A percentile compares a stretch with the other conserved stretches of the same genome.
Conservation (phyloP, 2,113 vertebrate genomes). For the Oryzias celebensis region DNA sequence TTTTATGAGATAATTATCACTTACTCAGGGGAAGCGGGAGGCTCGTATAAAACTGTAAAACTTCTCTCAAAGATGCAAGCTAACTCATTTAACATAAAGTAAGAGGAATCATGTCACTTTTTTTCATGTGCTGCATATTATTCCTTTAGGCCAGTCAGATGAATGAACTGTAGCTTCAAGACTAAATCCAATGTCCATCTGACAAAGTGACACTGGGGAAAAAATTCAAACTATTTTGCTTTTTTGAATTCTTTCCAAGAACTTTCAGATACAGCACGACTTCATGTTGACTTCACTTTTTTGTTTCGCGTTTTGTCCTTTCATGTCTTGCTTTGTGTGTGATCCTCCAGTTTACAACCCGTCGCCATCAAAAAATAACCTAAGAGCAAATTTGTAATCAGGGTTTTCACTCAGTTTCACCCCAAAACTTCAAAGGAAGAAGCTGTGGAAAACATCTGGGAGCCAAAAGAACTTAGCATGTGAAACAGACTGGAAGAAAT, state of each 20-base stretch:
- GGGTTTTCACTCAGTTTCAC: slow-evolving; percentile 33
- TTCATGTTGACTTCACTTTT: slow-evolving; percentile 42
- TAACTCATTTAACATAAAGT: slow-evolving; percentile 35
- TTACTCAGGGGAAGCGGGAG: slow-evolving; percentile 48
- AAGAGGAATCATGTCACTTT: slow-evolving; percentile 40
- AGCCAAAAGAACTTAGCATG: slow-evolving; percentile 53
- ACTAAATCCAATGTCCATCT: slow-evolving; percentile 48
- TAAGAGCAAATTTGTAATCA: slow-evolving; percentile 39
- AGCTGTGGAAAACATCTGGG: slow-evolving; percentile 64
- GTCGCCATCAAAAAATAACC: slow-evolving; percentile 35
- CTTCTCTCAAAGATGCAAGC: slow-evolving; percentile 22
- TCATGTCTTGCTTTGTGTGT: slow-evolving; percentile 43
- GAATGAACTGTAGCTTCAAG: slow-evolving; percentile 28
- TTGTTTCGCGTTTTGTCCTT: slow-evolving; percentile 26
- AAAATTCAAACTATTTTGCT: slow-evolving; percentile 62
- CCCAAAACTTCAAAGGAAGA: slow-evolving; percentile 62
- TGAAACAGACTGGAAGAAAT: slow-evolving; percentile 33
- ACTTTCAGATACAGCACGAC: slow-evolving; percentile 44
- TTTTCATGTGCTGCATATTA: slow-evolving; percentile 38
- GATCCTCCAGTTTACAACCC: slow-evolving; percentile 18
- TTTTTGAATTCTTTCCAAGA: slow-evolving; percentile 50
- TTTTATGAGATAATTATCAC: slow-evolving; percentile 64
- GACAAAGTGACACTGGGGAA: slow-evolving; percentile 56
- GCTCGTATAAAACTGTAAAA: slow-evolving; percentile 36
- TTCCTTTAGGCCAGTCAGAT: slow-evolving; percentile 5